A percentile compares a stretch with the other conserved stretches of the same genome.
These are phyloP conservation scores for Lasioglossum morio DNA, from an alignment of 2,888 invertebrate genomes.

Conservation along the genomic window DNA sequence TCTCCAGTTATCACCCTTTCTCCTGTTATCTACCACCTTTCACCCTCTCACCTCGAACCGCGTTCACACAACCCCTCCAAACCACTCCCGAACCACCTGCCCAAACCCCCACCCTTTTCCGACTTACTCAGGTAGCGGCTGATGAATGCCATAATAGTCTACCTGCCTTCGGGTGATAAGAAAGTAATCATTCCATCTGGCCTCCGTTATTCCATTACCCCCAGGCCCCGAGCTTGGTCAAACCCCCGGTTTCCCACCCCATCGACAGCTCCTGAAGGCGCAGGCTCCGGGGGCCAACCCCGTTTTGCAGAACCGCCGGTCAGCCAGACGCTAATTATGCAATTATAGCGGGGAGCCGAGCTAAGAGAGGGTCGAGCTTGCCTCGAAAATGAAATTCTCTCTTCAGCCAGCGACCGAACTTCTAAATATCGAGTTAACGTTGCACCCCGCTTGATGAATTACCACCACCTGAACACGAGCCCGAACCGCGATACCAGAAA, in stretches of 20 bases:
- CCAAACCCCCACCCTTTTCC: constrained; percentile 7
- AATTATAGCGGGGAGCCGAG: constrained; percentile 56
- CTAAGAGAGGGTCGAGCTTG: background rate
- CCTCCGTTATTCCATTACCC: constrained; percentile 75
- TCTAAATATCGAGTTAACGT: constrained; percentile 56
- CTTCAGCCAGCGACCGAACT: constrained; percentile 2
- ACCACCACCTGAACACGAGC: constrained; percentile 33
- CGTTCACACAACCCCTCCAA: background rate
- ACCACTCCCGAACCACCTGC: background rate
- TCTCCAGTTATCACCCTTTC: constrained; percentile 61
- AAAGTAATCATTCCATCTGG: constrained; percentile 78
- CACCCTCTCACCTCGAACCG: constrained; percentile 24
- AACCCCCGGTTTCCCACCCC: constrained; percentile 6
- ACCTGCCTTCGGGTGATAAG: constrained; percentile 75
- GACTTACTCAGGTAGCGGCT: constrained; percentile 60
- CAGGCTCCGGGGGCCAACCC: constrained; percentile 2
- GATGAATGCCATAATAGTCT: constrained; percentile 76
- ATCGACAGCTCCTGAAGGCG: background rate
- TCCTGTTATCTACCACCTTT: constrained; percentile 49
- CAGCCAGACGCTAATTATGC: constrained; percentile 61
- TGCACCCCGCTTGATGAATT: constrained; percentile 40
- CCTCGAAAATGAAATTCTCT: constrained; percentile 58
- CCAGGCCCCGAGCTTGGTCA: constrained; percentile 2
- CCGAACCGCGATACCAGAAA: constrained; percentile 33
- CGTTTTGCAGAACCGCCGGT: constrained; percentile 13